These are phyloP conservation scores for Poecilus cupreus DNA, from an alignment of 2,888 invertebrate genomes.

Conservation along the genomic window DNA sequence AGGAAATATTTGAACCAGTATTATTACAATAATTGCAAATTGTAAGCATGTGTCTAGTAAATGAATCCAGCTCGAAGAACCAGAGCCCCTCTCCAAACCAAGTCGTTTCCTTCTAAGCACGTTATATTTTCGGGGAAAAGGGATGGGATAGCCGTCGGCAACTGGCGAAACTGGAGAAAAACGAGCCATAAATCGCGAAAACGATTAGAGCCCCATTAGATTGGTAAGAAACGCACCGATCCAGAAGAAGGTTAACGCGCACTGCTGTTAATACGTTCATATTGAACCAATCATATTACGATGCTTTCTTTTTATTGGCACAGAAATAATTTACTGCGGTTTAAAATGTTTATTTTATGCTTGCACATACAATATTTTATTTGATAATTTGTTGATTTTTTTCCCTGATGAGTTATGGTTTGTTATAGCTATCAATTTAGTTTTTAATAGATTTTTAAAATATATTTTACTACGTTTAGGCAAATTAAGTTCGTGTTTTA, in stretches of 20 bases:
- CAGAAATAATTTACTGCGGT: conserved; percentile 29
- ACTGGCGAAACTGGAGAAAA: conserved; percentile 1
- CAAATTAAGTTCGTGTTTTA: not conserved
- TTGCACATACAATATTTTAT: conserved; percentile 14
- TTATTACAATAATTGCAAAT: no score
- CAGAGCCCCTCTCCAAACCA: not conserved
- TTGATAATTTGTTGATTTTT: conserved; percentile 21
- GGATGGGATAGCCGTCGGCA: not conserved
- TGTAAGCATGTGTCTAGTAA: not conserved
- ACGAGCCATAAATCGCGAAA: conserved; percentile 31
- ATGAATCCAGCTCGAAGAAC: not conserved
- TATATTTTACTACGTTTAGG: conserved; percentile 3
- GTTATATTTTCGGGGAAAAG: not conserved
- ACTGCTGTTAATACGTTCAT: conserved; percentile 5
- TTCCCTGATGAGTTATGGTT: conserved; percentile 33
- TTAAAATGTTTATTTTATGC: conserved; percentile 36
- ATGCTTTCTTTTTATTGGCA: conserved; percentile 35
- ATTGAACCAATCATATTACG: conserved; percentile 28
- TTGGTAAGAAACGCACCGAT: conserved; percentile 34
- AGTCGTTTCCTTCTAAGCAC: not conserved
- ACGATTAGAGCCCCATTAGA: conserved; percentile 39
- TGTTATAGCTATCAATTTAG: conserved; percentile 26
- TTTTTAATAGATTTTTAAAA: conserved; percentile 23
- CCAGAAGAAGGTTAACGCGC: not conserved
- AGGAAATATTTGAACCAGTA: no score